phyloP scores from a whole-genome alignment of 2,797 vertebrate species.

The Huso huso region DNA sequence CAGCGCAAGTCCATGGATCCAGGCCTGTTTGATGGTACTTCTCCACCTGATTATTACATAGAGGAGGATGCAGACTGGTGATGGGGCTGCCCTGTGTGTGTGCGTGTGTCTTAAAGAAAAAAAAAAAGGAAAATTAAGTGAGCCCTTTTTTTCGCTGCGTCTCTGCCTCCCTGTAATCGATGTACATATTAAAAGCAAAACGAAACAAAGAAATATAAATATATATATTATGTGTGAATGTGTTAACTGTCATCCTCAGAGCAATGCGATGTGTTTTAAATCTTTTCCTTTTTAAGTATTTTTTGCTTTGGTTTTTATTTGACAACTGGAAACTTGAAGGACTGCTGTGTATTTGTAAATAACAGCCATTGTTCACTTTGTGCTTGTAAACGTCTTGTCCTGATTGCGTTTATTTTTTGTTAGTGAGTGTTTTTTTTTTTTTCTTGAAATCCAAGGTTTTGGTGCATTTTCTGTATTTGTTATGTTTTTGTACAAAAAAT shows the following conservation, averaged over 20 bases:
- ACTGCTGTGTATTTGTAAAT: constrained; percentile 95
- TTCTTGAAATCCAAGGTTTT: constrained; percentile 13
- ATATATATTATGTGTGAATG: constrained; percentile 69
- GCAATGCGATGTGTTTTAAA: constrained; percentile 67
- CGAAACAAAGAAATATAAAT: constrained; percentile 52
- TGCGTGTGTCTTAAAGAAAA: constrained; percentile 28
- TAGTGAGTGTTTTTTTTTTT: constrained; percentile 27
- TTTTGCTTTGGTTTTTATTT: constrained; percentile 45
- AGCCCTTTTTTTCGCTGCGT: constrained; percentile 21
- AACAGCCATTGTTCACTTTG: constrained; percentile 76
- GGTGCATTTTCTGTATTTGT: constrained; percentile 13
- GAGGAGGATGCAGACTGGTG: constrained; percentile 98
- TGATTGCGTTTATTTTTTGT: constrained; percentile 54
- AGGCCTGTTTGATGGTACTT: constrained; percentile 89
- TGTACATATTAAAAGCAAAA: constrained; percentile 69
- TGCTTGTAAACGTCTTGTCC: constrained; percentile 81
- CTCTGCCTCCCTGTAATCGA: constrained; percentile 53
- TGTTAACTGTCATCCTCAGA: constrained; percentile 59
- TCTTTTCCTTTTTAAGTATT: constrained; percentile 49
- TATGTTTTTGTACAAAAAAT: constrained; percentile 5
- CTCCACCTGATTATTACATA: constrained; percentile 93
- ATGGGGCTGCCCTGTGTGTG: constrained; percentile 43
- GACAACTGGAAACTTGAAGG: constrained; percentile 94
- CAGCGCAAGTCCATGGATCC: constrained; percentile 94
- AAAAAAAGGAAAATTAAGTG: constrained; percentile 41